Percentiles rank a stretch among this genome's conserved stretches.
These are phyloP conservation scores for Festucalex cinctus DNA, from an alignment of 2,113 vertebrate species.

Conservation along the genomic window DNA sequence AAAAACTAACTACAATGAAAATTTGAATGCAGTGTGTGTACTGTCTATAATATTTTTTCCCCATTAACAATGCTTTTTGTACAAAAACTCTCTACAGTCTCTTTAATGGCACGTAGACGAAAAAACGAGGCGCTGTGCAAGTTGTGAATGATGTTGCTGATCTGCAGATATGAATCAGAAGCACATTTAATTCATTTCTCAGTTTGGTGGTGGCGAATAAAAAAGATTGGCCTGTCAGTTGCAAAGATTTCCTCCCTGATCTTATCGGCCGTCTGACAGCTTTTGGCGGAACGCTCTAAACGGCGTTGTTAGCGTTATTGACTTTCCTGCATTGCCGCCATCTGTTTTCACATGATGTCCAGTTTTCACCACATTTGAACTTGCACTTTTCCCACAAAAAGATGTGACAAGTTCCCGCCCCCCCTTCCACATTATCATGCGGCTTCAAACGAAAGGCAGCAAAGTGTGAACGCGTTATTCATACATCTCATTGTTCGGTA, in stretches of 20 bases:
- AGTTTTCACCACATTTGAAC: background rate
- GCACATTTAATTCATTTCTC: background rate
- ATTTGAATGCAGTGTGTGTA: too few relatives aligned
- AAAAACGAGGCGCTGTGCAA: background rate
- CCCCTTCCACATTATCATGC: background rate
- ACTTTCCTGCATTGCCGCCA: background rate
- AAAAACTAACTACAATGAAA: too few relatives aligned
- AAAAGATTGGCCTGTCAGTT: slow-evolving; percentile 1
- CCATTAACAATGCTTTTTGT: too few relatives aligned
- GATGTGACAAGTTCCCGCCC: background rate
- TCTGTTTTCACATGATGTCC: background rate
- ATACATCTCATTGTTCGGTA: background rate
- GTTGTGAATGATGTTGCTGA: background rate
- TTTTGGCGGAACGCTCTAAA: slow-evolving; percentile 2
- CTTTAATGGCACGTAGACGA: background rate
- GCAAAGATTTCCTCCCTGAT: background rate
- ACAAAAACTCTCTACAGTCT: background rate
- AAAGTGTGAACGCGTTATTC: background rate
- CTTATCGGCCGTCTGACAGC: background rate
- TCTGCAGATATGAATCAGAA: background rate
- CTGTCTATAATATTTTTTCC: too few relatives aligned
- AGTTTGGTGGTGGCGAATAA: background rate
- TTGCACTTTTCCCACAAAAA: background rate
- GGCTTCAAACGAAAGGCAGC: background rate
- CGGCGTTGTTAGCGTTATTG: background rate